Percentiles rank a stretch among this genome's conserved stretches.
Conservation (phyloP, 1,140 invertebrate species). For the Cherax quadricarinatus region DNA sequence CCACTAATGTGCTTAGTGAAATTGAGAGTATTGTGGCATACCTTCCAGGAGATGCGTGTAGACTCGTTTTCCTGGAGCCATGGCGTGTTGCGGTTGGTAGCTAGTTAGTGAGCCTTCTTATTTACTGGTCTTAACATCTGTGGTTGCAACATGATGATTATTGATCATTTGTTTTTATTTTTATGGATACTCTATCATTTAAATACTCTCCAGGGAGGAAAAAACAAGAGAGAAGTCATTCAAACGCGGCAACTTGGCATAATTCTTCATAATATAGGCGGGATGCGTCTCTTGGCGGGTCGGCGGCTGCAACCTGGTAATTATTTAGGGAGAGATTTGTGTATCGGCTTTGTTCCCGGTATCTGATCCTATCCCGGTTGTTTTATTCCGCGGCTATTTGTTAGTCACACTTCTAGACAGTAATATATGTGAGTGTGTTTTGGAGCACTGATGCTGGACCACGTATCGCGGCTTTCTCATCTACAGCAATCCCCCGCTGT, state of each 20-base stretch:
- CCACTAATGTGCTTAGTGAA: too few relatives aligned
- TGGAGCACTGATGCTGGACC: background rate
- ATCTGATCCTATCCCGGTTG: slow-evolving; percentile 50
- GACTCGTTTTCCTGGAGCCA: slow-evolving; percentile 36
- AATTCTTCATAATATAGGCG: slow-evolving; percentile 2
- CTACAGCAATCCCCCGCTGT: too few relatives aligned
- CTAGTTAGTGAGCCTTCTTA: slow-evolving; percentile 66
- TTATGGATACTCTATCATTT: slow-evolving; percentile 19
- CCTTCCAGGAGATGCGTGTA: slow-evolving; percentile 18
- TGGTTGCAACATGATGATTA: slow-evolving; percentile 65
- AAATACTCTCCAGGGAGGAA: background rate
- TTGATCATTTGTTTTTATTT: slow-evolving; percentile 59
- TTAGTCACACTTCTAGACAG: slow-evolving; percentile 59
- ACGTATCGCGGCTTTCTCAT: too few relatives aligned
- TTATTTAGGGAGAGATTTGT: slow-evolving; percentile 64
- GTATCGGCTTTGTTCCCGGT: slow-evolving; percentile 59
- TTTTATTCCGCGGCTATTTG: slow-evolving; percentile 60
- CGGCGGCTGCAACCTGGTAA: slow-evolving; percentile 27
- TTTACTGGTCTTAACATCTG: slow-evolving; percentile 63
- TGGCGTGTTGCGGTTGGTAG: slow-evolving; percentile 61
- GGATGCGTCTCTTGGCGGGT: background rate
- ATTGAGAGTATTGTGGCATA: background rate
- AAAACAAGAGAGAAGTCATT: background rate
- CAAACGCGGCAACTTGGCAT: background rate
- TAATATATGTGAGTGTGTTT: slow-evolving; percentile 32